Percentiles rank a stretch among this genome's conserved stretches.
Evolutionary conservation across 30 jellyfish, hydroid and myxozoan species (phyloP).

Genomic region (Morbakka virulenta): DNA sequence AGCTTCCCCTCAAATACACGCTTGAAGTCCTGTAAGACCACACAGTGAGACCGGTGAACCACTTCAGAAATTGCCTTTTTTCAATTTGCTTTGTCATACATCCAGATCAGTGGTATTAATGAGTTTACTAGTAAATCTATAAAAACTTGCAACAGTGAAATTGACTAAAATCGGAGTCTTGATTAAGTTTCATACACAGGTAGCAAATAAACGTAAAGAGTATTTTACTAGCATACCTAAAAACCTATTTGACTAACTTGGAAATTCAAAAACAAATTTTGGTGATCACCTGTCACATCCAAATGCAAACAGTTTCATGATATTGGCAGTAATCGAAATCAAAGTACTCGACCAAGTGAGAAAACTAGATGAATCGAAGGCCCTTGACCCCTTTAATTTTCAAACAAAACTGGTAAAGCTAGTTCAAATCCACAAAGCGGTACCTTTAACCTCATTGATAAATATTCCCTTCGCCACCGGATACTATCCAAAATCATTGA

Average conservation of each 20-base stretch:
- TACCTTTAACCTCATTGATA: constrained; percentile 23
- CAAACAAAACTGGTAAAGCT: constrained; percentile 3
- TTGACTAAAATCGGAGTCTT: no score
- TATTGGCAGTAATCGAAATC: constrained; percentile 10
- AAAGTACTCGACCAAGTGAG: constrained; percentile 39
- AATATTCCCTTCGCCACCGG: constrained; percentile 23
- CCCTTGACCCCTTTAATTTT: constrained; percentile 24
- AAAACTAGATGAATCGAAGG: constrained; percentile 19
- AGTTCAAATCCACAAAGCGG: neutral
- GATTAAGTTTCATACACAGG: neutral
- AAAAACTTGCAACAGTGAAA: no score
- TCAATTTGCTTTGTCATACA: no score
- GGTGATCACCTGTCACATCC: constrained; percentile 4
- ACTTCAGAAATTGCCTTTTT: no score
- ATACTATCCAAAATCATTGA: constrained; percentile 17
- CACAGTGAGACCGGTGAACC: no score
- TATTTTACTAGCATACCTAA: constrained; percentile 8
- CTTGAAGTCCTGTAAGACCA: no score
- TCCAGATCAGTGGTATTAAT: no score
- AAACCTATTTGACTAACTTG: constrained; percentile 14
- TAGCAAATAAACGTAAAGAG: constrained; percentile 4
- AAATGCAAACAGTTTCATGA: constrained; percentile 5
- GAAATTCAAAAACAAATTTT: constrained; percentile 6
- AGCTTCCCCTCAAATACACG: no score
- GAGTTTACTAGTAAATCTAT: no score